These are phyloP conservation scores for Tangara arthus DNA, from an alignment of 2,797 vertebrate genomes.

Conservation along the genomic window DNA sequence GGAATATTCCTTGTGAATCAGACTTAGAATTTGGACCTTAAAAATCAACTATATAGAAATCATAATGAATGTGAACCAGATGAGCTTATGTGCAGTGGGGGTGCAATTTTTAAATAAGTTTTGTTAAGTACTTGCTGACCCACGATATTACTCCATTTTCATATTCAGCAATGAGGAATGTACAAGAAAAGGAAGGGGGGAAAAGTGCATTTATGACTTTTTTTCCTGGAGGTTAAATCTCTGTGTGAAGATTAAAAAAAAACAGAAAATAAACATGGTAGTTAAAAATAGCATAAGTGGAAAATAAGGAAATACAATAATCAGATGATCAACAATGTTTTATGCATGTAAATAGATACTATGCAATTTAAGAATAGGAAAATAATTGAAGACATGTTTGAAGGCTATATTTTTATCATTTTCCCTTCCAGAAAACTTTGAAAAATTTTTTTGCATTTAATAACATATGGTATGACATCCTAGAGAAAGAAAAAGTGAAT, in stretches of 20 bases:
- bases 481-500: not conserved
- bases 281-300: not conserved
- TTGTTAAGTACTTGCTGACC: not conserved
- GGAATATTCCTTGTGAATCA: not conserved
- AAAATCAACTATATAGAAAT: not conserved
- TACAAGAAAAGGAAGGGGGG: not conserved
- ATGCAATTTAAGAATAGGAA: not conserved
- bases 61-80: not conserved
- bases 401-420: not conserved
- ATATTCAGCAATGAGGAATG: not conserved
- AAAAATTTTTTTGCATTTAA: not conserved
- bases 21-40: not conserved
- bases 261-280: rapidly evolving
- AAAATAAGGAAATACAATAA: not conserved
- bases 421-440: not conserved
- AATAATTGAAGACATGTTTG: not conserved
- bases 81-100: not conserved
- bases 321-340: not conserved
- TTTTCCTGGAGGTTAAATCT: not conserved
- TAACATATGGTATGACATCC: not conserved
- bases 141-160: not conserved
- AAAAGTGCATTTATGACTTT: rapidly evolving
- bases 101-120: not conserved
- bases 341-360: not conserved
- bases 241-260: not conserved